A percentile compares a stretch with the other conserved stretches of the same genome.
phyloP scores from a whole-genome alignment of 1,140 invertebrate genomes.

The Metopolophium dirhodum region DNA sequence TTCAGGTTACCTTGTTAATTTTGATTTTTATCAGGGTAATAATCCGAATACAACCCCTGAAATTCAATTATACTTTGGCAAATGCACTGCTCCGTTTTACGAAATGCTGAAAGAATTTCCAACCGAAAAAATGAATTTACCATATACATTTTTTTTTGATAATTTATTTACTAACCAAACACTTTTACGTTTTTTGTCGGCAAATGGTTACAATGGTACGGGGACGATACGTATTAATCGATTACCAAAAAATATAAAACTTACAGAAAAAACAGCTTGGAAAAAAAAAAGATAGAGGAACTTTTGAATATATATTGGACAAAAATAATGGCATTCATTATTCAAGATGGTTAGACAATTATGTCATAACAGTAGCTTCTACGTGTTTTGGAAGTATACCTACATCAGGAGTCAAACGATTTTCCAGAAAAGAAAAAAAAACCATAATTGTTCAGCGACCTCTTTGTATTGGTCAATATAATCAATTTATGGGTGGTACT shows the following conservation, averaged over 20 bases:
- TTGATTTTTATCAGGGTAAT: background rate
- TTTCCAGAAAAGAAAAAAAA: conserved; percentile 11
- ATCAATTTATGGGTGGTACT: conserved; percentile 55
- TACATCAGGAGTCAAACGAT: background rate
- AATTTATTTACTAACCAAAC: background rate
- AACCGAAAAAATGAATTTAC: background rate
- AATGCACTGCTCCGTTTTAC: background rate
- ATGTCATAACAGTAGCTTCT: background rate
- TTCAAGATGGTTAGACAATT: background rate
- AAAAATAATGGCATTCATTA: background rate
- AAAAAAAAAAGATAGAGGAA: background rate
- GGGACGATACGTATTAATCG: background rate
- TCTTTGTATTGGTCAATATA: background rate
- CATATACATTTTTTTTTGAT: background rate
- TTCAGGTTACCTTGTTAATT: background rate
- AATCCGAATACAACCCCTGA: background rate
- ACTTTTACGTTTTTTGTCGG: background rate
- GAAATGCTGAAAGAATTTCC: background rate
- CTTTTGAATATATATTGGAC: background rate
- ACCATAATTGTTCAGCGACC: background rate
- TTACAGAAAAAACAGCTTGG: background rate
- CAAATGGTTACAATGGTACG: background rate
- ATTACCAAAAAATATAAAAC: background rate
- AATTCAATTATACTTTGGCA: background rate
- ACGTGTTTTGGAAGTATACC: background rate